Evolutionary conservation across 2,888 invertebrate species (phyloP).

Genomic region (Clostera curtula): DNA sequence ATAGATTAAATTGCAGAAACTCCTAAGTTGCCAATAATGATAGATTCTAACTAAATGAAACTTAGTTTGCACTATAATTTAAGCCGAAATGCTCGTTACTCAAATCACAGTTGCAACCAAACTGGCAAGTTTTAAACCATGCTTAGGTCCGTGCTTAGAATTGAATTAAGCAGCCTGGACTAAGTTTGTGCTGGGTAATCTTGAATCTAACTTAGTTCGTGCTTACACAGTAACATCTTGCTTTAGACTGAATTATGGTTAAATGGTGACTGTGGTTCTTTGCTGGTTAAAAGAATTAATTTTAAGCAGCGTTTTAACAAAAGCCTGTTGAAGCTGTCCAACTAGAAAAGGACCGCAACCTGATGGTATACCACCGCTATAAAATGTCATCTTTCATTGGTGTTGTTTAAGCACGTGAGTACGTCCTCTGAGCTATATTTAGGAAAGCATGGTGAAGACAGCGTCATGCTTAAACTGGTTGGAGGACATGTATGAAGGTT

Average conservation of each 20-base stretch:
- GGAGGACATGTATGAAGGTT: too few species aligned
- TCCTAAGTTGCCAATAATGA: not conserved
- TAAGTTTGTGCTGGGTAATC: conserved; percentile 30
- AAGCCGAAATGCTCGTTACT: conserved; percentile 1
- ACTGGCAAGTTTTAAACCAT: conserved; percentile 32
- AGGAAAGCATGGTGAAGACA: too few species aligned
- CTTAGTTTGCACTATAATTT: conserved; percentile 18
- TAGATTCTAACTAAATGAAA: conserved; percentile 13
- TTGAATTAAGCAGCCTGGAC: conserved; percentile 41
- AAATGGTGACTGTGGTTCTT: not conserved
- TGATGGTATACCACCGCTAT: too few species aligned
- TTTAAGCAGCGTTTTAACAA: too few species aligned
- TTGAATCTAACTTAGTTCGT: conserved; percentile 34
- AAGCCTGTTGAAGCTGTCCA: too few species aligned
- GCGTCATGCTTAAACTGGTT: too few species aligned
- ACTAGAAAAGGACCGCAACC: too few species aligned
- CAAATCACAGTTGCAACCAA: conserved; percentile 18
- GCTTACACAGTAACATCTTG: conserved; percentile 20
- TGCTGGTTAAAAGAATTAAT: not conserved
- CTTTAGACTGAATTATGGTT: conserved; percentile 15
- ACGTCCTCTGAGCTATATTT: too few species aligned
- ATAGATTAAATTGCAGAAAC: too few species aligned
- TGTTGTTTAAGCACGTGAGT: too few species aligned
- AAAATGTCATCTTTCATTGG: too few species aligned
- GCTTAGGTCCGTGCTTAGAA: conserved; percentile 40